These are phyloP conservation scores for Phasia obesa DNA, from an alignment of 2,888 invertebrate species.

Conservation along the genomic window DNA sequence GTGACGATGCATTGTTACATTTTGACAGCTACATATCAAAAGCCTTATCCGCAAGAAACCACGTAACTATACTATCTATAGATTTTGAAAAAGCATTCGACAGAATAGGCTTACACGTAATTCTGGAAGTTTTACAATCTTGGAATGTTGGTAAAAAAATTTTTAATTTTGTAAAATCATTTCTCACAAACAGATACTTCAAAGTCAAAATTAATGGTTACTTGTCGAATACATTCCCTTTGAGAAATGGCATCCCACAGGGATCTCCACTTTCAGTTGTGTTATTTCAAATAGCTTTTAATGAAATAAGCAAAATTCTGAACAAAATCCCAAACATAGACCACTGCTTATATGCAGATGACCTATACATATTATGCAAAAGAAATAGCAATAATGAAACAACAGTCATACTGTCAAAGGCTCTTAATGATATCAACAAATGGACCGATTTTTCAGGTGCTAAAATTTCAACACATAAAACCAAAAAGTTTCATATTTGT, in stretches of 20 bases:
- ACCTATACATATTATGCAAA: neutral
- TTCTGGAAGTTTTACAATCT: too few species aligned
- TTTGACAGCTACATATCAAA: too few species aligned
- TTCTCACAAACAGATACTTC: neutral
- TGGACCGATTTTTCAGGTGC: too few species aligned
- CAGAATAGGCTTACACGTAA: too few species aligned
- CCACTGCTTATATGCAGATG: constrained; percentile 7
- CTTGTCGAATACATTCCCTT: neutral
- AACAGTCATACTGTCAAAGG: neutral
- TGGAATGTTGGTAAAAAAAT: too few species aligned
- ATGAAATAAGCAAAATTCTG: neutral
- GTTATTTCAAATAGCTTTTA: neutral
- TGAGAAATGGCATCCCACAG: neutral
- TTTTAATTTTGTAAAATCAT: neutral
- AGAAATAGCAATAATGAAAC: neutral
- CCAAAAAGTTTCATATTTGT: neutral
- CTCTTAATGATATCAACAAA: neutral
- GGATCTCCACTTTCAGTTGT: neutral
- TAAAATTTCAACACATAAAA: too few species aligned
- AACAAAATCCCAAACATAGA: neutral
- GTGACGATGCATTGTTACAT: too few species aligned
- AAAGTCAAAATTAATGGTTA: neutral
- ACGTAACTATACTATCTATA: too few species aligned
- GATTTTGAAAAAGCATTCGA: too few species aligned
- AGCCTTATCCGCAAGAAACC: too few species aligned